A percentile compares a stretch with the other conserved stretches of the same genome.
These are phyloP conservation scores for Sinohyriopsis cumingii DNA, from an alignment of 2,888 invertebrate genomes.

Conservation along the genomic window DNA sequence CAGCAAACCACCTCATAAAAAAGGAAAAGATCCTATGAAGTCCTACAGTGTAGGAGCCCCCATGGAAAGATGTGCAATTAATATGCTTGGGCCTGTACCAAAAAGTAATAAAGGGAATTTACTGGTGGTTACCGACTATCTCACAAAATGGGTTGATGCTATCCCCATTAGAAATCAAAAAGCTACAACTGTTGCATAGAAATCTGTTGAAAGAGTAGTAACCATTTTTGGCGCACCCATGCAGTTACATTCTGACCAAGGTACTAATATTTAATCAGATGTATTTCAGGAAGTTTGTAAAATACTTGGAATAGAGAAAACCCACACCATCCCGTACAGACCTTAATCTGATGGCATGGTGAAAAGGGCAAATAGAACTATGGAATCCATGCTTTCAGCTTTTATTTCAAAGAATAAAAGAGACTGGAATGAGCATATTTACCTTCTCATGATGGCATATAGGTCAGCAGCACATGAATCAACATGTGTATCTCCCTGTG, in stretches of 20 bases:
- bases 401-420: too few species aligned
- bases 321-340: slow-evolving; percentile 1
- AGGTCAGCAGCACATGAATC: too few species aligned
- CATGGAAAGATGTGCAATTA: too few species aligned
- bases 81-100: too few species aligned
- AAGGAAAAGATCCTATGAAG: too few species aligned
- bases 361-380: slow-evolving; percentile 7
- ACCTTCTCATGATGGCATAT: too few species aligned
- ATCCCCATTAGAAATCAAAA: slow-evolving; percentile 16
- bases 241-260: slow-evolving; percentile 13
- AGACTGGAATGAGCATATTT: too few species aligned
- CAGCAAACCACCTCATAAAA: too few species aligned
- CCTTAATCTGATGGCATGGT: slow-evolving; percentile 12
- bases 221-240: slow-evolving; percentile 15
- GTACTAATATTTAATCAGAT: slow-evolving; percentile 10
- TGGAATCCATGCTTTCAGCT: slow-evolving; percentile 4
- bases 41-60: too few species aligned
- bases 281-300: slow-evolving; percentile 10
- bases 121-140: too few species aligned
- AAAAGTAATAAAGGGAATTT: too few species aligned
- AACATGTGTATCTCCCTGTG: too few species aligned
- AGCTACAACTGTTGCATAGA: not conserved
- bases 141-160: slow-evolving; percentile 21
- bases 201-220: slow-evolving; percentile 1
- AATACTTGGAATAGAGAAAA: slow-evolving; percentile 9